Conservation (phyloP, 2,113 vertebrate species). For the Camelus dromedarius region DNA sequence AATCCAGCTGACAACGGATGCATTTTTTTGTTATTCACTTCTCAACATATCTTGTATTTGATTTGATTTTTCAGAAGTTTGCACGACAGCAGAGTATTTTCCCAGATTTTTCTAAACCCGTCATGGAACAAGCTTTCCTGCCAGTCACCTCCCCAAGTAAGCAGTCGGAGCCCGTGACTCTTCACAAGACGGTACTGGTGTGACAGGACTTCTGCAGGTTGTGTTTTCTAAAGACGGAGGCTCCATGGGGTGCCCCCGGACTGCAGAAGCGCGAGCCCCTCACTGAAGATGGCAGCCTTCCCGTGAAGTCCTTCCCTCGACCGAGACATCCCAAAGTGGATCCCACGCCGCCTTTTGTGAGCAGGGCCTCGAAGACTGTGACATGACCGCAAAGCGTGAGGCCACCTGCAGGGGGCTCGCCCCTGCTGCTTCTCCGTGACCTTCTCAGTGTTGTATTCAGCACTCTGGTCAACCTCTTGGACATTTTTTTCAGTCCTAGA, state of each 20-base stretch:
- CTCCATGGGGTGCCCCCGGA: not conserved
- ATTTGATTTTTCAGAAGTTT: constrained; percentile 85
- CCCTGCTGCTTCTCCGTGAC: not conserved
- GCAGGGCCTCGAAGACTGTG: not conserved
- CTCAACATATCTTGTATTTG: constrained; percentile 34
- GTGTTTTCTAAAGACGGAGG: not conserved
- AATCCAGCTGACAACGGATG: not conserved
- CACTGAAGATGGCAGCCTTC: not conserved
- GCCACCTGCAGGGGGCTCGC: not conserved
- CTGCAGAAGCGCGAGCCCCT: not conserved
- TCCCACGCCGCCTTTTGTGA: not conserved
- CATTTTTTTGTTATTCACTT: not conserved
- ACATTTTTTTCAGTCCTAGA: constrained; percentile 37
- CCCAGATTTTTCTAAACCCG: constrained; percentile 78
- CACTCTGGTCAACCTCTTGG: constrained; percentile 67
- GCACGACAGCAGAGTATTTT: constrained; percentile 85
- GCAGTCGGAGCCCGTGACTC: constrained; percentile 52
- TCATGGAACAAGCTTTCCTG: constrained; percentile 72
- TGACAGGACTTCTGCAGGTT: not conserved
- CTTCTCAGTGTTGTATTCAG: not conserved
- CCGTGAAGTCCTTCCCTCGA: constrained; percentile 13
- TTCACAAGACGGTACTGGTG: constrained; percentile 73
- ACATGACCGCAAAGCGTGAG: not conserved
- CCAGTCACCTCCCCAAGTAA: constrained; percentile 64
- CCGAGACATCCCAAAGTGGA: not conserved